Percentiles rank a stretch among this genome's conserved stretches.
Evolutionary conservation across 1,140 invertebrate genomes (phyloP).

Genomic region (Procambarus virginalis): DNA sequence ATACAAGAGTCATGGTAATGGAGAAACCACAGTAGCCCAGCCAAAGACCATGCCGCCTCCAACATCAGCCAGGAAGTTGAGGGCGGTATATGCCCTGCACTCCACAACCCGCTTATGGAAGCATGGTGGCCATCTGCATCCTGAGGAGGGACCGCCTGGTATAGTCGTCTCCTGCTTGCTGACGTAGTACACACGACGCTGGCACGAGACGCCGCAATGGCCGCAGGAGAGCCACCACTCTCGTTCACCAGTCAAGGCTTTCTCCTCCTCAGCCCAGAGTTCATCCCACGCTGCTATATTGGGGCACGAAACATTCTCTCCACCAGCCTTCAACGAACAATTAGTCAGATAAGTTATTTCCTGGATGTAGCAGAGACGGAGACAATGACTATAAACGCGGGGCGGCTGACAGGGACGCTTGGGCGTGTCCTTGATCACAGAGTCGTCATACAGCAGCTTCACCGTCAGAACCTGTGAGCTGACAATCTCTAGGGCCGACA

Average conservation of each 20-base stretch:
- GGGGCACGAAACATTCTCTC: not conserved
- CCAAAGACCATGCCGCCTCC: slow-evolving; percentile 14
- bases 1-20: not conserved
- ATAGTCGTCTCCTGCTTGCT: not conserved
- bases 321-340: not conserved
- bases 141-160: not conserved
- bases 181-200: slow-evolving; percentile 10
- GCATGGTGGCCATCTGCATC: not conserved
- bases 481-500: not conserved
- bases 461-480: not conserved
- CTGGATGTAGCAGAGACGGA: slow-evolving; percentile 11
- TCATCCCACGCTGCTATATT: not conserved
- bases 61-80: slow-evolving; percentile 20
- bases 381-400: not conserved
- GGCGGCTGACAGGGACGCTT: not conserved
- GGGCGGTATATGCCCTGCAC: not conserved
- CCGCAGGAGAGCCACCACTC: slow-evolving; percentile 12
- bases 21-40: slow-evolving; percentile 11
- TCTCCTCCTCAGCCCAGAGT: not conserved
- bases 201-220: not conserved
- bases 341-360: not conserved
- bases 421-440: not conserved
- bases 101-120: not conserved
- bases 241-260: not conserved
- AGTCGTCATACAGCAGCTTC: not conserved